A percentile compares a stretch with the other conserved stretches of the same genome.
Conservation (phyloP, 2,113 vertebrate genomes). For the Symphodus melops region DNA sequence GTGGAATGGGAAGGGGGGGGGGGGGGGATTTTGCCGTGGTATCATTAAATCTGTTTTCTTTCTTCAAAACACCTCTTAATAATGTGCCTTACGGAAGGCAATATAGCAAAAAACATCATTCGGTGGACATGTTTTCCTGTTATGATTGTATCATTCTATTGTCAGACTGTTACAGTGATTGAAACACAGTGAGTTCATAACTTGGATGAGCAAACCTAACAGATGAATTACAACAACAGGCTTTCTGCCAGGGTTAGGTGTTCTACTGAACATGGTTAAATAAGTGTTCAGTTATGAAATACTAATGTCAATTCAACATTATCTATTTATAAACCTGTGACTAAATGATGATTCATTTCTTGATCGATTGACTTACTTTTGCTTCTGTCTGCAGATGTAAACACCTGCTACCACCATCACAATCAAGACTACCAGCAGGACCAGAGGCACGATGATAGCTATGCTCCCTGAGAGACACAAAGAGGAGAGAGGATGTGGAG, state of each 20-base stretch:
- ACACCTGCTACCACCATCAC: constrained; percentile 93
- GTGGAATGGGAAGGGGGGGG: too few species aligned
- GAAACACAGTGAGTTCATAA: background rate
- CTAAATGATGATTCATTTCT: background rate
- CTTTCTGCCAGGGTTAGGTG: constrained; percentile 2
- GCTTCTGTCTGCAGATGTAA: constrained; percentile 93
- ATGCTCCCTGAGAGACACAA: constrained; percentile 90
- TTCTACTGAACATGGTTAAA: constrained; percentile 10
- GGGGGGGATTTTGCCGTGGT: too few species aligned
- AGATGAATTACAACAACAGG: constrained; percentile 30
- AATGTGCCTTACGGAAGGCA: too few species aligned
- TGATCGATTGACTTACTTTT: constrained; percentile 86
- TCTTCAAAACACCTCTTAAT: too few species aligned
- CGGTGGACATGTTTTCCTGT: too few species aligned
- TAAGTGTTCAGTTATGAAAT: constrained; percentile 7
- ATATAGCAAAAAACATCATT: too few species aligned
- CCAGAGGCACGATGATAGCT: constrained; percentile 96
- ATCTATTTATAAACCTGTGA: background rate
- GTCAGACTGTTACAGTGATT: background rate
- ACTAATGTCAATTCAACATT: constrained; percentile 22
- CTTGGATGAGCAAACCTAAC: constrained; percentile 1
- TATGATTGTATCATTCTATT: too few species aligned
- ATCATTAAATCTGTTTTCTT: too few species aligned
- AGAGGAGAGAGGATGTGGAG: constrained; percentile 44
- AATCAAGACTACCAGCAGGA: constrained; percentile 93